Percentiles rank a stretch among this genome's conserved stretches.
phyloP scores from a whole-genome alignment of 2,888 invertebrate species.

The Deladenus siricidicola region DNA sequence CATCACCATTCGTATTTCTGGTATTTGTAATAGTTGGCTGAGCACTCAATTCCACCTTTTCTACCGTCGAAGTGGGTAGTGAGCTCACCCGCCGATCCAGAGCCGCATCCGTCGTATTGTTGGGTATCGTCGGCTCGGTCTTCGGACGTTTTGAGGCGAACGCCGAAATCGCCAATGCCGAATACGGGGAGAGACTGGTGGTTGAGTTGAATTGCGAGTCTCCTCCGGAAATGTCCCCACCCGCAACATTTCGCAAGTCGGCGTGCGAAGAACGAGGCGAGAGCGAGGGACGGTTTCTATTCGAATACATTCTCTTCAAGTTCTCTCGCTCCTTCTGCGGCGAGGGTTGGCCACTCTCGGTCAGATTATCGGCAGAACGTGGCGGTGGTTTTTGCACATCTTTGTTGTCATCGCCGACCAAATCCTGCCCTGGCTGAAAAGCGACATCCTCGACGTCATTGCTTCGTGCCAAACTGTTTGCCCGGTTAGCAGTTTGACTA shows the following conservation, averaged over 20 bases:
- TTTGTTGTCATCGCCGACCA: neutral
- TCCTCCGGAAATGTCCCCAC: neutral
- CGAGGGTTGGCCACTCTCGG: neutral
- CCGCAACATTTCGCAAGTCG: neutral
- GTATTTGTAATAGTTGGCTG: no score
- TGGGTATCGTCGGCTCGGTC: neutral
- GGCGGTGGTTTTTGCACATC: neutral
- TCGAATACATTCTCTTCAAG: slow-evolving; percentile 8
- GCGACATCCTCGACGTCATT: slow-evolving; percentile 13
- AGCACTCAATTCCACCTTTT: no score
- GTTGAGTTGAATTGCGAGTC: neutral
- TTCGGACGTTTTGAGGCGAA: neutral
- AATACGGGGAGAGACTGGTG: neutral
- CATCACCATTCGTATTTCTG: no score
- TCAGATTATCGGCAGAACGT: neutral
- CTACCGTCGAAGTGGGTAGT: no score
- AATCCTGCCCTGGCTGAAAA: slow-evolving; percentile 14
- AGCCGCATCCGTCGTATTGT: neutral
- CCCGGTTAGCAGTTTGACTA: neutral
- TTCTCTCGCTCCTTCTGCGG: neutral
- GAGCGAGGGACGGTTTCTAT: slow-evolving; percentile 9
- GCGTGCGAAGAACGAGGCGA: slow-evolving; percentile 11
- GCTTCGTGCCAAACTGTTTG: neutral
- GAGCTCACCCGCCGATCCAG: no score
- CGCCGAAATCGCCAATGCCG: neutral